These are phyloP conservation scores for Euproctis similis DNA, from an alignment of 2,888 invertebrate species.

Conservation along the genomic window DNA sequence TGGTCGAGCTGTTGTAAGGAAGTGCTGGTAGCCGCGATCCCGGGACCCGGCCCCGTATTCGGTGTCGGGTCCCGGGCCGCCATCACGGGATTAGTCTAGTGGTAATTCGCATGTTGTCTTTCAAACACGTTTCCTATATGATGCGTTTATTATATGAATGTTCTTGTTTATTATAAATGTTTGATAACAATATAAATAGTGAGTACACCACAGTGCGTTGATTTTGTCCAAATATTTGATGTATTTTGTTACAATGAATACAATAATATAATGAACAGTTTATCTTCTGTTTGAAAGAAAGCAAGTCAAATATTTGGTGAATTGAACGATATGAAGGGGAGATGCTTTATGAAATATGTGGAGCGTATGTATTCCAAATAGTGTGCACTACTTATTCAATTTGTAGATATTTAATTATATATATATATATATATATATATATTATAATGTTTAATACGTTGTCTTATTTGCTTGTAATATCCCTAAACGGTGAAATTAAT, in stretches of 20 bases:
- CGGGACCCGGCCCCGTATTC: constrained; percentile 1
- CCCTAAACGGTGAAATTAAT: constrained; percentile 58
- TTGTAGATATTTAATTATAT: constrained; percentile 76
- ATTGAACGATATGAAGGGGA: too few relatives aligned
- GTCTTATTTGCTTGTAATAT: constrained; percentile 62
- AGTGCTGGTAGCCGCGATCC: constrained; percentile 10
- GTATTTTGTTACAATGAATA: too few relatives aligned
- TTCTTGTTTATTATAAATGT: constrained; percentile 74
- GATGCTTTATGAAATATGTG: too few relatives aligned
- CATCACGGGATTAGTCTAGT: constrained; percentile 28
- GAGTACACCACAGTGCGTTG: too few relatives aligned
- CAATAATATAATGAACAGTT: too few relatives aligned
- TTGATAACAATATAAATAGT: constrained; percentile 57
- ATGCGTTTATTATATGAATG: constrained; percentile 73
- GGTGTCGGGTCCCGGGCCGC: constrained; percentile 7
- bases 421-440: constrained; percentile 76
- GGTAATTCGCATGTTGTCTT: constrained; percentile 53
- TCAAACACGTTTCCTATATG: constrained; percentile 70
- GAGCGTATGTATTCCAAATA: constrained; percentile 54
- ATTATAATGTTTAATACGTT: constrained; percentile 72
- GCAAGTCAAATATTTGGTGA: too few relatives aligned
- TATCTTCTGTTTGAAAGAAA: too few relatives aligned
- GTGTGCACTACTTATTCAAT: constrained; percentile 70
- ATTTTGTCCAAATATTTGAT: too few relatives aligned
- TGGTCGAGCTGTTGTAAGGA: constrained; percentile 24